A percentile compares a stretch with the other conserved stretches of the same genome.
Evolutionary conservation across 2,888 invertebrate species (phyloP).

Genomic region (Pachycephus smyrnensis): DNA sequence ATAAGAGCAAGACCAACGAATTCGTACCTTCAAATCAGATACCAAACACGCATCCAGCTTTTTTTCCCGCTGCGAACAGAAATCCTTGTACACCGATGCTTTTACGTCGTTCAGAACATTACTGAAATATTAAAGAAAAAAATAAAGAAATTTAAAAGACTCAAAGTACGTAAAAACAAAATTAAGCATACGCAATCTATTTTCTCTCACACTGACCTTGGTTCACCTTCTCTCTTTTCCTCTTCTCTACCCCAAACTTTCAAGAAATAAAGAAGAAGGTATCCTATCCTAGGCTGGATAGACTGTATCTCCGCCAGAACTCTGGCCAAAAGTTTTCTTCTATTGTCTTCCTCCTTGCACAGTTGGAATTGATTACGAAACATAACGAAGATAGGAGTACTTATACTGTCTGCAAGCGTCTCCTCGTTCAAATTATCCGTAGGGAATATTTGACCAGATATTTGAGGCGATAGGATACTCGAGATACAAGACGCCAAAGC

Average conservation of each 20-base stretch:
- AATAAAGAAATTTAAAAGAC: neutral
- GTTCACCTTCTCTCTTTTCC: slow-evolving; percentile 68
- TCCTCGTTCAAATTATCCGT: slow-evolving; percentile 71
- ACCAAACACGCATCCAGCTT: slow-evolving; percentile 81
- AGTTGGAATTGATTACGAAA: slow-evolving; percentile 84
- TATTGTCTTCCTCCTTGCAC: slow-evolving; percentile 77
- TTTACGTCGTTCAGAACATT: slow-evolving; percentile 75
- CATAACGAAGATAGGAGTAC: slow-evolving; percentile 87
- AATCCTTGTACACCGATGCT: slow-evolving; percentile 88
- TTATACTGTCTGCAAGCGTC: slow-evolving; percentile 80
- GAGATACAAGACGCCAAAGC: slow-evolving; percentile 73
- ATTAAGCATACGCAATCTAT: neutral
- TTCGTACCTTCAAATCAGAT: slow-evolving; percentile 80
- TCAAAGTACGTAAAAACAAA: neutral
- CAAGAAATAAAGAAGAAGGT: slow-evolving; percentile 88
- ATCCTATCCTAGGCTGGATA: slow-evolving; percentile 81
- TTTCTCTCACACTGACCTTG: slow-evolving; percentile 40
- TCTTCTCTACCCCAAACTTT: slow-evolving; percentile 79
- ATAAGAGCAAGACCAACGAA: neutral
- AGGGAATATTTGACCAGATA: slow-evolving; percentile 69
- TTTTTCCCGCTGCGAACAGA: slow-evolving; percentile 84
- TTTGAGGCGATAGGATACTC: slow-evolving; percentile 70
- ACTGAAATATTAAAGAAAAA: slow-evolving; percentile 59
- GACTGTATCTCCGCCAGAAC: slow-evolving; percentile 80
- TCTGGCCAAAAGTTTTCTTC: slow-evolving; percentile 82